These are phyloP conservation scores for Littorina saxatilis DNA, from an alignment of 1,140 invertebrate genomes.

Conservation along the genomic window DNA sequence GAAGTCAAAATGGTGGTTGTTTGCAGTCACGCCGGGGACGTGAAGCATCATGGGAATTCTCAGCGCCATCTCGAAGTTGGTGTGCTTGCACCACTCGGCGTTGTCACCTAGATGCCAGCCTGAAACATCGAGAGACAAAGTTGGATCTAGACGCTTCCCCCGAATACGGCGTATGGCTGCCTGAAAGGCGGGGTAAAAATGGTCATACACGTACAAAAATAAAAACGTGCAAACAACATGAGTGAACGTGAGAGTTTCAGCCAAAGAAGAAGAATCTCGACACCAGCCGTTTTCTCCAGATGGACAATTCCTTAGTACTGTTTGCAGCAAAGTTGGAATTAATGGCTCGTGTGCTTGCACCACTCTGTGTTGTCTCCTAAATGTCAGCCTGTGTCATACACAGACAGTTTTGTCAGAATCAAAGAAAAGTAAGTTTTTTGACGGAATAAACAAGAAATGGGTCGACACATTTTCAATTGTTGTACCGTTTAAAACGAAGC, in stretches of 20 bases:
- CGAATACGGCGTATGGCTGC: too few relatives aligned
- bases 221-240: not conserved
- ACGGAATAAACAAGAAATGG: too few relatives aligned
- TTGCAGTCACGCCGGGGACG: constrained; percentile 76
- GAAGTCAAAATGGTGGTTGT: constrained; percentile 7
- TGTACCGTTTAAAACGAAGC: too few relatives aligned
- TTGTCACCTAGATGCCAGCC: constrained; percentile 90
- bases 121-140: not conserved
- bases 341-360: constrained; percentile 92
- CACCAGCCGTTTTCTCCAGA: not conserved
- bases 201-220: not conserved
- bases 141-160: not conserved
- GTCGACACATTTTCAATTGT: too few relatives aligned
- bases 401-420: too few relatives aligned
- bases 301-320: too few relatives aligned
- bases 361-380: constrained; percentile 90
- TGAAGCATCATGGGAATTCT: constrained; percentile 85
- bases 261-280: not conserved
- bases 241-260: too few relatives aligned
- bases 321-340: too few relatives aligned
- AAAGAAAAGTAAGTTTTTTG: too few relatives aligned
- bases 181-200: too few relatives aligned
- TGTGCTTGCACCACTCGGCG: constrained; percentile 91
- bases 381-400: constrained; percentile 92
- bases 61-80: constrained; percentile 87